Percentiles rank a stretch among this genome's conserved stretches.
phyloP scores from a whole-genome alignment of 2,888 invertebrate species.

The Hipparchia sbordonii region DNA sequence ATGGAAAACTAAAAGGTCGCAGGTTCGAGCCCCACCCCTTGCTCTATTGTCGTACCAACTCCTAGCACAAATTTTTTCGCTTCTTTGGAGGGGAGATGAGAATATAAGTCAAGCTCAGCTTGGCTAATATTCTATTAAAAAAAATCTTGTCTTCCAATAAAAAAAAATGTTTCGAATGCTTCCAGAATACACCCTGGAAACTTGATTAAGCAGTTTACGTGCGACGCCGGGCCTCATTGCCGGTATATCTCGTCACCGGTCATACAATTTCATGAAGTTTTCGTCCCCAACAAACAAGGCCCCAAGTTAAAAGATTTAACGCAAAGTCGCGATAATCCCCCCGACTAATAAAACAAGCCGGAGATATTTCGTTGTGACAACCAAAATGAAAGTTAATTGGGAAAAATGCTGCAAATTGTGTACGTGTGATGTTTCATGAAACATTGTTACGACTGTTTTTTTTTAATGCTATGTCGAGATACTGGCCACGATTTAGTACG shows the following conservation, averaged over 20 bases:
- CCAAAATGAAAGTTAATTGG: constrained; percentile 14
- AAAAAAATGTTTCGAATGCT: background rate
- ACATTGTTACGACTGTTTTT: background rate
- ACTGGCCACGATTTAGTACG: too few relatives aligned
- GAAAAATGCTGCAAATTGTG: background rate
- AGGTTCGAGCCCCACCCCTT: too few relatives aligned
- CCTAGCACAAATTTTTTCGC: too few relatives aligned
- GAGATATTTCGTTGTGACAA: background rate
- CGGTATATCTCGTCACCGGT: constrained; percentile 25
- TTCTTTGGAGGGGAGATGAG: too few relatives aligned
- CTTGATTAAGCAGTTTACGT: constrained; percentile 63
- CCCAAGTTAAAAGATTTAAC: constrained; percentile 24
- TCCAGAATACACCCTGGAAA: constrained; percentile 19
- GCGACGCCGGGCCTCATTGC: constrained; percentile 39
- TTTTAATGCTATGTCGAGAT: too few relatives aligned
- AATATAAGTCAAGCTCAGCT: too few relatives aligned
- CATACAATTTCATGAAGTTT: constrained; percentile 28
- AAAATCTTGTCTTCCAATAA: too few relatives aligned
- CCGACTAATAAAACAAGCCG: constrained; percentile 23
- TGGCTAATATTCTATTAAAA: too few relatives aligned
- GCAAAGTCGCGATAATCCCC: constrained; percentile 23
- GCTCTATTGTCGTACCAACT: too few relatives aligned
- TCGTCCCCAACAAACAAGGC: constrained; percentile 22
- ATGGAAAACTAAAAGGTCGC: too few relatives aligned
- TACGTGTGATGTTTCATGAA: constrained; percentile 8